A percentile compares a stretch with the other conserved stretches of the same genome.
phyloP scores from a whole-genome alignment of 35 echinoderm and acorn worm genomes.

The Ophiothrix spiculata region DNA sequence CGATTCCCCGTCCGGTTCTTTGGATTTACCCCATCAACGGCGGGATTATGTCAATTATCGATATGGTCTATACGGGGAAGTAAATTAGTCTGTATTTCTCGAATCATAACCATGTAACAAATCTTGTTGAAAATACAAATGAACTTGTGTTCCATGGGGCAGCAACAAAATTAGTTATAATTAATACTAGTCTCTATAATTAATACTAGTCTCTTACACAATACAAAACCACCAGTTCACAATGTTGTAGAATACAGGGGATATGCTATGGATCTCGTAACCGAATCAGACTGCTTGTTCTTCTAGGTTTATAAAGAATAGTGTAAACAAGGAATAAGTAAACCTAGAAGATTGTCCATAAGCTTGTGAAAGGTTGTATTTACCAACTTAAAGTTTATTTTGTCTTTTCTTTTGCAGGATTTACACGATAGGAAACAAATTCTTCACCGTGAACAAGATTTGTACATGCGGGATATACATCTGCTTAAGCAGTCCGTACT shows the following conservation, averaged over 20 bases:
- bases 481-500: constrained; percentile 14
- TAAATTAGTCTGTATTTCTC: too few relatives aligned
- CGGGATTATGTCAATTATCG: too few relatives aligned
- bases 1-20: too few relatives aligned
- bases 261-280: too few relatives aligned
- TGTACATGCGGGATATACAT: constrained; percentile 30
- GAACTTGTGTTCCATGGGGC: background rate
- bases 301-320: background rate
- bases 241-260: too few relatives aligned
- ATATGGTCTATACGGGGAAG: too few relatives aligned
- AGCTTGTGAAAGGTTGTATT: background rate
- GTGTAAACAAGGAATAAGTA: background rate
- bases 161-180: background rate
- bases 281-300: too few relatives aligned
- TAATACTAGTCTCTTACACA: too few relatives aligned
- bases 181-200: background rate
- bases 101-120: too few relatives aligned
- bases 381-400: background rate
- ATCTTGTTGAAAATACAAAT: too few relatives aligned
- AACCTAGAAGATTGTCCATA: background rate
- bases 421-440: constrained; percentile 18
- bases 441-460: constrained; percentile 23
- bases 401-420: background rate
- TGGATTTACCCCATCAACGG: too few relatives aligned
- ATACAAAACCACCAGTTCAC: too few relatives aligned